Percentiles rank a stretch among this genome's conserved stretches.
Evolutionary conservation across 2,888 invertebrate genomes (phyloP).

Genomic region (Pyrgus malvae): DNA sequence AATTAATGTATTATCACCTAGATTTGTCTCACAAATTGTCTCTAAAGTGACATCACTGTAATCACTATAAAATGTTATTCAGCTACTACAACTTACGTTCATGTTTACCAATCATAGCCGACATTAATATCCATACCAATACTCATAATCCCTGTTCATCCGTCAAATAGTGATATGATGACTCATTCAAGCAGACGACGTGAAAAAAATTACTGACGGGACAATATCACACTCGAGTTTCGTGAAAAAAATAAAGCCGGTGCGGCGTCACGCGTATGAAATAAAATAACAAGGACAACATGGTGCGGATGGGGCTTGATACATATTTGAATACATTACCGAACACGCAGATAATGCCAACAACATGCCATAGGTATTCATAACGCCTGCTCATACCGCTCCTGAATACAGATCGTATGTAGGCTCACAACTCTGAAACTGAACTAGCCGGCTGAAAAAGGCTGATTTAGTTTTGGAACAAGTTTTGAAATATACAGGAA

Average conservation of each 20-base stretch:
- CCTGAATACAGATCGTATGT: constrained; percentile 65
- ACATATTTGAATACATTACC: constrained; percentile 81
- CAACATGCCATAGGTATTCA: constrained; percentile 75
- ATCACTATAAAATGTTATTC: not conserved
- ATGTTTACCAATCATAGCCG: not conserved
- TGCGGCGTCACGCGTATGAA: constrained; percentile 72
- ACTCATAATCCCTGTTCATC: not conserved
- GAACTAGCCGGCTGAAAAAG: constrained; percentile 7
- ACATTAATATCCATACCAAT: not conserved
- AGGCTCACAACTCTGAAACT: constrained; percentile 19
- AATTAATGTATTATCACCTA: no score
- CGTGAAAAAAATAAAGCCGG: constrained; percentile 67
- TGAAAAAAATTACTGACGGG: constrained; percentile 41
- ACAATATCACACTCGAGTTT: constrained; percentile 60
- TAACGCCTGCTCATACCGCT: constrained; percentile 64
- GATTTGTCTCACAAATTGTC: no score
- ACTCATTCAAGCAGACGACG: constrained; percentile 23
- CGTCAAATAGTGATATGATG: constrained; percentile 19
- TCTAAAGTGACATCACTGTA: no score
- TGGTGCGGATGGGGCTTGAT: constrained; percentile 76
- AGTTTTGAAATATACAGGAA: not conserved
- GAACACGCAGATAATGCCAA: constrained; percentile 74
- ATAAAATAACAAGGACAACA: constrained; percentile 78
- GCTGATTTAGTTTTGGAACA: not conserved
- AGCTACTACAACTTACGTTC: not conserved